Conservation (phyloP, 64 coral and sea anemone genomes). For the Dendrophyllia cribrosa region DNA sequence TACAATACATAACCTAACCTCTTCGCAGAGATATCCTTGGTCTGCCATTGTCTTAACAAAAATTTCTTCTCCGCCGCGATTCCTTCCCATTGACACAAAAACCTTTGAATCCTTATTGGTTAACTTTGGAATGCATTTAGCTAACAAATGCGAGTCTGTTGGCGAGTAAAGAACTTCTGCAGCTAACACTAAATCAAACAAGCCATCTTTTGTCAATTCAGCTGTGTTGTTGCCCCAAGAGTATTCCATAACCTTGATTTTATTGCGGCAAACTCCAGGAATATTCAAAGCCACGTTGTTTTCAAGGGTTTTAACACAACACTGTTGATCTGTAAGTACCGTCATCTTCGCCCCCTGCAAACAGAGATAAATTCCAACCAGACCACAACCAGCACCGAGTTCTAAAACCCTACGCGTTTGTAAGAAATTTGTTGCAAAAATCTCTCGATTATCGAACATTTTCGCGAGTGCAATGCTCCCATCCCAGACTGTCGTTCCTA, state of each 20-base stretch:
- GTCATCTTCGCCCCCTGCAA: conserved; percentile 81
- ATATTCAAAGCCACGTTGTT: conserved; percentile 76
- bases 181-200: conserved; percentile 89
- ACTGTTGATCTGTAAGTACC: conserved; percentile 78
- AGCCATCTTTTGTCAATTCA: conserved; percentile 60
- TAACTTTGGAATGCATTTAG: conserved; percentile 74
- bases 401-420: conserved; percentile 67
- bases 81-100: conserved; percentile 96
- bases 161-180: conserved; percentile 92
- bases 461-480: conserved; percentile 97
- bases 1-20: conserved; percentile 40
- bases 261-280: background rate
- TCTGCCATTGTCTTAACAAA: conserved; percentile 73
- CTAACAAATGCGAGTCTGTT: conserved; percentile 75
- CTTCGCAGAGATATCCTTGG: conserved; percentile 75
- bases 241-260: conserved; percentile 74
- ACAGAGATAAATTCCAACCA: conserved; percentile 87
- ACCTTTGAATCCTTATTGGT: conserved; percentile 53
- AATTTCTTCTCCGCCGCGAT: conserved; percentile 80
- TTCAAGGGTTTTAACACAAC: conserved; percentile 82
- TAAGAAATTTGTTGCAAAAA: conserved; percentile 60
- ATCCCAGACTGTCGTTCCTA: conserved; percentile 97
- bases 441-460: conserved; percentile 84
- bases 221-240: conserved; percentile 73
- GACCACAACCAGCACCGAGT: conserved; percentile 92